A percentile compares a stretch with the other conserved stretches of the same genome.
These are phyloP conservation scores for Recurvirostra avosetta DNA, from an alignment of 2,113 vertebrate genomes.

Conservation along the genomic window DNA sequence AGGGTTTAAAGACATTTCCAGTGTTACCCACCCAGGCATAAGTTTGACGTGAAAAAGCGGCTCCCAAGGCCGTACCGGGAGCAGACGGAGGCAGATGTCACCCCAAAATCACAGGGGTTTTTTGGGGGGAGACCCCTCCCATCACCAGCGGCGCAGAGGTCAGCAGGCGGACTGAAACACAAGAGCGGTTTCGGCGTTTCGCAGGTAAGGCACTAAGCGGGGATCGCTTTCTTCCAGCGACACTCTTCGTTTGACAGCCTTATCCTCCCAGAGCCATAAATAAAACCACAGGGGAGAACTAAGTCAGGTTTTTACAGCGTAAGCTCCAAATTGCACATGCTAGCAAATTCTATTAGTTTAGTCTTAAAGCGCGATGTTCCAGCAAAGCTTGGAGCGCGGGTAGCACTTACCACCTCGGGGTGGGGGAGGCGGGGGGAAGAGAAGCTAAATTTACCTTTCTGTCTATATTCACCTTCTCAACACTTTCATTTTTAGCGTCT, in stretches of 20 bases:
- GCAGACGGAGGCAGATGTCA: accelerated
- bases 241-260: not conserved
- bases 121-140: not conserved
- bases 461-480: not conserved
- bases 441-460: conserved; percentile 50
- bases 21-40: accelerated
- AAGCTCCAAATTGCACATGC: conserved; percentile 40
- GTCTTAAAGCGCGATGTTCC: conserved; percentile 13
- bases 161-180: accelerated
- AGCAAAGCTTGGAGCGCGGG: conserved; percentile 5
- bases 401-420: not conserved
- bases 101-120: accelerated
- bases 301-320: not conserved
- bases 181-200: not conserved
- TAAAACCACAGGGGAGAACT: not conserved
- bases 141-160: accelerated
- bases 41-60: not conserved
- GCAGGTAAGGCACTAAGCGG: not conserved
- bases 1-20: not conserved
- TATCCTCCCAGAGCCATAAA: not conserved
- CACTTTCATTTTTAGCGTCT: not conserved
- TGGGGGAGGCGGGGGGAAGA: not conserved
- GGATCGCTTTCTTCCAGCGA: not conserved
- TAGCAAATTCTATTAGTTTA: conserved; percentile 17
- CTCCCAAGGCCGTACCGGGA: not conserved